Conservation (phyloP, 1,140 invertebrate genomes). For the Limonius californicus region DNA sequence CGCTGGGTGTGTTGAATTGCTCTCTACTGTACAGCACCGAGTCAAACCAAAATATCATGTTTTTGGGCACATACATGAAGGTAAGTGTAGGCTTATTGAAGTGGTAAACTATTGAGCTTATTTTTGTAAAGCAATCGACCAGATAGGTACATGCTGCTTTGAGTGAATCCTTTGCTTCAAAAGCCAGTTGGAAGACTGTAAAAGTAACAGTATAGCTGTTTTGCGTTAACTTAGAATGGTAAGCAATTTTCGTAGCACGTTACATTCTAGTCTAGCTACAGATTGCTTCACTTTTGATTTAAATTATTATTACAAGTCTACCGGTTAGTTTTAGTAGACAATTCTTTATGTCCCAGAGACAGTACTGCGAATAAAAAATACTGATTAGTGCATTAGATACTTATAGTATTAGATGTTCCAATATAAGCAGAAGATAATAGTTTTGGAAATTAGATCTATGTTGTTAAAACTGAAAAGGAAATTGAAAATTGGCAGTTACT, state of each 20-base stretch:
- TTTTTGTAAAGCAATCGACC: not conserved
- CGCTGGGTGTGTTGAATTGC: conserved; percentile 81
- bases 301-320: too few species aligned
- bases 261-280: not conserved
- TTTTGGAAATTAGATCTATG: too few species aligned
- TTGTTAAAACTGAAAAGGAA: too few species aligned
- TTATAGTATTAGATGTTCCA: too few species aligned
- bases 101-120: not conserved
- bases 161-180: not conserved
- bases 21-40: conserved; percentile 70
- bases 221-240: not conserved
- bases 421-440: too few species aligned
- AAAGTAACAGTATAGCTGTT: not conserved
- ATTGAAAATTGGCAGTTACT: too few species aligned
- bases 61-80: conserved; percentile 88
- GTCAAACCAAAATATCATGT: conserved; percentile 83
- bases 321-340: too few species aligned
- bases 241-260: not conserved
- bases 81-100: conserved; percentile 45
- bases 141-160: not conserved
- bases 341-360: too few species aligned
- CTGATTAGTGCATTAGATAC: too few species aligned
- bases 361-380: too few species aligned
- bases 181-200: not conserved
- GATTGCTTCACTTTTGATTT: not conserved